phyloP scores from a whole-genome alignment of 2,888 invertebrate species.

The Athripsodes cinereus region DNA sequence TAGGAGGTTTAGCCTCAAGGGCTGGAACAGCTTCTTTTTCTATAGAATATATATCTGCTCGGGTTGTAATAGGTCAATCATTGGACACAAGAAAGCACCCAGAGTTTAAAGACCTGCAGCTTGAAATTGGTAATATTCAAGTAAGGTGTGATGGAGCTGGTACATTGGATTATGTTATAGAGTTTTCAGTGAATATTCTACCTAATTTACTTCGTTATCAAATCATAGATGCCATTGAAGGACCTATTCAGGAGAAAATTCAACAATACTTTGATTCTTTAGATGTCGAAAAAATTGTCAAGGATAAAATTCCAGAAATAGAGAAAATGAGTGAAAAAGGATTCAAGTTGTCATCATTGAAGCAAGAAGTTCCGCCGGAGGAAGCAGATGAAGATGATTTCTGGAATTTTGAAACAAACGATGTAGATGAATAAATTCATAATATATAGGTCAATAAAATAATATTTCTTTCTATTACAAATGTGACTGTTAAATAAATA shows the following conservation, averaged over 20 bases:
- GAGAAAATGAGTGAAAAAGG: slow-evolving; percentile 52
- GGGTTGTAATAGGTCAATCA: slow-evolving; percentile 65
- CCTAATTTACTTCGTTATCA: slow-evolving; percentile 83
- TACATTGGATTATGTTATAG: slow-evolving; percentile 77
- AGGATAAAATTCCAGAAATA: slow-evolving; percentile 61
- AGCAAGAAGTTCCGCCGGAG: slow-evolving; percentile 28
- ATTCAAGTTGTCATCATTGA: slow-evolving; percentile 42
- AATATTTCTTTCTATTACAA: too few relatives aligned
- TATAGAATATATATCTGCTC: slow-evolving; percentile 69
- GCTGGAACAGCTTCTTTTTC: slow-evolving; percentile 71
- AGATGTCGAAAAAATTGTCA: slow-evolving; percentile 67
- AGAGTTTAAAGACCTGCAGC: slow-evolving; percentile 63
- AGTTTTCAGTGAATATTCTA: slow-evolving; percentile 72
- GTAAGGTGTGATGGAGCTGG: slow-evolving; percentile 79
- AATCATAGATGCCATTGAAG: slow-evolving; percentile 79
- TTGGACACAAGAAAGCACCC: slow-evolving; percentile 71
- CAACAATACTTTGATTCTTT: slow-evolving; percentile 66
- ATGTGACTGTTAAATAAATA: too few relatives aligned
- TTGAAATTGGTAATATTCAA: slow-evolving; percentile 80
- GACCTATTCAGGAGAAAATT: slow-evolving; percentile 65
- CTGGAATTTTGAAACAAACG: slow-evolving; percentile 37
- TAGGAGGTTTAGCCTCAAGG: slow-evolving; percentile 61
- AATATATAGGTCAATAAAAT: too few relatives aligned
- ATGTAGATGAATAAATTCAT: not conserved
- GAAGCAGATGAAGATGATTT: slow-evolving; percentile 44